Percentiles rank a stretch among this genome's conserved stretches.
phyloP scores from a whole-genome alignment of 2,113 vertebrate species.

The Crotalus horridus region DNA sequence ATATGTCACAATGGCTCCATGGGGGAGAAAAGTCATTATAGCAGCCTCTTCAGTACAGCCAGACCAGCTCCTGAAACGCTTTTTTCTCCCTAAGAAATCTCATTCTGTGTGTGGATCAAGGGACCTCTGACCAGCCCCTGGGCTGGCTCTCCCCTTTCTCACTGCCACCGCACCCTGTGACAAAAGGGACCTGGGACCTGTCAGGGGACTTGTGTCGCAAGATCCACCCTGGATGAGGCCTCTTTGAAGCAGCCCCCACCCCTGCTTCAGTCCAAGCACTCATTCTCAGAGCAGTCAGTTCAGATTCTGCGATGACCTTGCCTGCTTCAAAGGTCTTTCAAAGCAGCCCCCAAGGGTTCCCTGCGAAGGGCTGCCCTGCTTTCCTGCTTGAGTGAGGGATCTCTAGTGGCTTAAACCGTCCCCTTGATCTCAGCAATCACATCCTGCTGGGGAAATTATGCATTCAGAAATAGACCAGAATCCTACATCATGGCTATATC shows the following conservation, averaged over 20 bases:
- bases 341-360: background rate
- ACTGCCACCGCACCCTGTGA: background rate
- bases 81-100: background rate
- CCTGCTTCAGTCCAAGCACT: background rate
- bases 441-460: background rate
- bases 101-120: background rate
- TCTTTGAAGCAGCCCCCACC: background rate
- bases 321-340: background rate
- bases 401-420: background rate
- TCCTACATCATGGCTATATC: background rate
- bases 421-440: background rate
- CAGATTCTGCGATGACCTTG: background rate
- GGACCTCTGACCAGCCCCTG: background rate
- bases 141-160: background rate
- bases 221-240: background rate
- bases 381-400: background rate
- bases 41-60: background rate
- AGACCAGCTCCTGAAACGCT: background rate
- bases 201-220: background rate
- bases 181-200: background rate
- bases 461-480: background rate
- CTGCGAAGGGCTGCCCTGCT: background rate
- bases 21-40: background rate
- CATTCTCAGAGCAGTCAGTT: background rate
- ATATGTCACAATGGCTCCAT: background rate